Conservation (phyloP, 2,797 vertebrate genomes). For the Cephalopachus bancanus region DNA sequence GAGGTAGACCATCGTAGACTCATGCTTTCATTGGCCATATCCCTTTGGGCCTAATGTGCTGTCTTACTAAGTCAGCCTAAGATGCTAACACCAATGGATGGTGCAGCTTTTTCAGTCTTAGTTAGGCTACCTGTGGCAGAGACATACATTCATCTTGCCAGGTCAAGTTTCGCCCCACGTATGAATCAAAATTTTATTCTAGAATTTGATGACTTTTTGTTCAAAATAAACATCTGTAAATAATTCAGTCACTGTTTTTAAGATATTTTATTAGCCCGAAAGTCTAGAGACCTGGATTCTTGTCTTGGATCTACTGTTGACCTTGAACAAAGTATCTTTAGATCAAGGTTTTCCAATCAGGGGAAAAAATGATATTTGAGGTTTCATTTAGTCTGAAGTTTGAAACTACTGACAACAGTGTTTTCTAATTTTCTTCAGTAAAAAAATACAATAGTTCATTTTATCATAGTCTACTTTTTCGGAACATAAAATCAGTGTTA, state of each 20-base stretch:
- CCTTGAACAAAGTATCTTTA: background rate
- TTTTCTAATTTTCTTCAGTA: conserved; percentile 65
- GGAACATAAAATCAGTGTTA: conserved; percentile 35
- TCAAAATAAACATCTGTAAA: background rate
- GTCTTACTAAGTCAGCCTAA: background rate
- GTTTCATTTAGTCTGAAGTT: background rate
- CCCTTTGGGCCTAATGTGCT: background rate
- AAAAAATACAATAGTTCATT: conserved; percentile 12
- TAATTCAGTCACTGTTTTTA: background rate
- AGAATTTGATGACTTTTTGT: background rate
- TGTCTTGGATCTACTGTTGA: conserved; percentile 17
- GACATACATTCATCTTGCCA: background rate
- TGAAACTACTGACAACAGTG: conserved; percentile 25
- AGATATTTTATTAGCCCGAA: background rate
- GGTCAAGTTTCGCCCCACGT: background rate
- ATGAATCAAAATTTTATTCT: conserved; percentile 8
- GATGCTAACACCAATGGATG: background rate
- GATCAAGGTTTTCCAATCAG: background rate
- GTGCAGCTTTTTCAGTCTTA: background rate
- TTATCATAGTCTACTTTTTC: conserved; percentile 48
- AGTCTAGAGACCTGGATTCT: background rate
- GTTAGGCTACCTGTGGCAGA: background rate
- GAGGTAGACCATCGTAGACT: background rate
- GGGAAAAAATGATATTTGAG: background rate
- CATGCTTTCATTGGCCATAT: background rate